These are phyloP conservation scores for Semaprochilodus insignis DNA, from an alignment of 2,797 vertebrate species.

Conservation along the genomic window DNA sequence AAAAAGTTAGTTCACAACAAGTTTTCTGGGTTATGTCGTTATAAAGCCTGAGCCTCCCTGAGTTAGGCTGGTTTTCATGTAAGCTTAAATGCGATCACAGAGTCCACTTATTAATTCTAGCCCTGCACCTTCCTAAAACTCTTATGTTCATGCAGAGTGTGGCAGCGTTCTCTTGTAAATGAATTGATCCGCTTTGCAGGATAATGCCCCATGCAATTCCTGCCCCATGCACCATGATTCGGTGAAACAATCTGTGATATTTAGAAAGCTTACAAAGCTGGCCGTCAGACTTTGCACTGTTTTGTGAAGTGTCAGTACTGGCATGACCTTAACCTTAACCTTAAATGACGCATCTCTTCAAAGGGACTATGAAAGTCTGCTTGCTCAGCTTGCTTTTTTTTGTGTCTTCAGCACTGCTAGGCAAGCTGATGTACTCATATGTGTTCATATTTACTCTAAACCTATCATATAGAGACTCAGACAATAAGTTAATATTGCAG, in stretches of 20 bases:
- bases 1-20: too few relatives aligned
- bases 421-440: neutral
- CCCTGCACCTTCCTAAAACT: neutral
- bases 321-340: neutral
- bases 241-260: neutral
- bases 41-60: neutral
- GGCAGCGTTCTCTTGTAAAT: neutral
- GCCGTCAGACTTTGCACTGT: neutral
- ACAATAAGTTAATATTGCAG: too few relatives aligned
- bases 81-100: neutral
- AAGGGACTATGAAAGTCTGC: neutral
- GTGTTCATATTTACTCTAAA: neutral
- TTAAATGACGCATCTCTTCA: neutral
- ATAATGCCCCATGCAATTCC: neutral
- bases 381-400: conserved; percentile 7
- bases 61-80: neutral
- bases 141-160: neutral
- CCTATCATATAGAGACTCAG: neutral
- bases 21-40: neutral
- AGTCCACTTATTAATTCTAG: neutral
- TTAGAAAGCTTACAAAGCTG: neutral
- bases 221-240: neutral
- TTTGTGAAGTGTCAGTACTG: neutral
- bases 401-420: neutral
- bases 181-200: neutral